These are phyloP conservation scores for Arbacia lixula DNA, from an alignment of 53 echinoderm and acorn worm species.

Conservation along the genomic window DNA sequence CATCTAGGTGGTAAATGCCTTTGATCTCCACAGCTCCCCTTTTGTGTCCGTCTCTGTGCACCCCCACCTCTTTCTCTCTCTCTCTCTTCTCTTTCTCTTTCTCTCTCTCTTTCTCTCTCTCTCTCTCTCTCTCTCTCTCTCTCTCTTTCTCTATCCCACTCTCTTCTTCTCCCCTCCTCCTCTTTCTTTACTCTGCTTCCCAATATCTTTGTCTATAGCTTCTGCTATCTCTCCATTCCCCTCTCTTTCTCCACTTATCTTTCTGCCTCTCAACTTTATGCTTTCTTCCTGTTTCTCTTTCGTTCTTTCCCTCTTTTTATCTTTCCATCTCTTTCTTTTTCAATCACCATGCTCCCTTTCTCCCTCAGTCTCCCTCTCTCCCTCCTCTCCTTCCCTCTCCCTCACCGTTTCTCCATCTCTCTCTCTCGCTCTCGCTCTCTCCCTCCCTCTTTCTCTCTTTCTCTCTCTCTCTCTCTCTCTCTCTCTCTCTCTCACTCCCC, in stretches of 20 bases:
- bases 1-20: too few relatives aligned
- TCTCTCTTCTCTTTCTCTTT: neutral
- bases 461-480: conserved; percentile 16
- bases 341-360: neutral
- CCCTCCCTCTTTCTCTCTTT: neutral
- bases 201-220: neutral
- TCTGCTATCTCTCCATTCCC: neutral
- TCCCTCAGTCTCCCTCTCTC: neutral
- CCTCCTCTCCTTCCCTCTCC: neutral
- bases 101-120: neutral
- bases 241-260: neutral
- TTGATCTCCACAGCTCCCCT: neutral
- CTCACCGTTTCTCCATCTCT: conserved; percentile 16
- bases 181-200: neutral
- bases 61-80: neutral
- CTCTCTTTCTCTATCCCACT: neutral
- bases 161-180: neutral
- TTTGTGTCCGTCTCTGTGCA: neutral
- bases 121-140: conserved; percentile 1
- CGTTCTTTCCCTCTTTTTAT: neutral
- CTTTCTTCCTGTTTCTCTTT: neutral
- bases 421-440: neutral
- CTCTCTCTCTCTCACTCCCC: conserved; percentile 16
- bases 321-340: neutral
- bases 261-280: neutral